Evolutionary conservation across 64 coral and sea anemone species (phyloP).

Genomic region (Trachythela sp.): DNA sequence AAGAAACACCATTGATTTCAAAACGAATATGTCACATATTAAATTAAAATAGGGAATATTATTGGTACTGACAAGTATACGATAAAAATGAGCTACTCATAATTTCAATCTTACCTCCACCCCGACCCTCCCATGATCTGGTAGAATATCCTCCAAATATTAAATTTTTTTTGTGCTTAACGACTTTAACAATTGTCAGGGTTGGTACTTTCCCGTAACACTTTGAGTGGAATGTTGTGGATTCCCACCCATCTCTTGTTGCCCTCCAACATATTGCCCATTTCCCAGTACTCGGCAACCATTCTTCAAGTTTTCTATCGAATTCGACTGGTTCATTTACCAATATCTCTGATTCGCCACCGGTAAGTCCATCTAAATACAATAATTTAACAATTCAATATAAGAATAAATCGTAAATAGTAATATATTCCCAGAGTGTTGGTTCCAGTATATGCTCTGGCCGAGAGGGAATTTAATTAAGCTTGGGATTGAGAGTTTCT

Average conservation of each 20-base stretch:
- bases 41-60: too few species aligned
- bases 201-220: neutral
- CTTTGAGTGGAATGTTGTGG: neutral
- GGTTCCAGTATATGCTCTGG: too few species aligned
- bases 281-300: neutral
- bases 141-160: neutral
- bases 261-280: neutral
- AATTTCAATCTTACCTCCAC: neutral
- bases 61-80: too few species aligned
- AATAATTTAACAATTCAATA: neutral
- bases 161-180: neutral
- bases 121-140: neutral
- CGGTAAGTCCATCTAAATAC: neutral
- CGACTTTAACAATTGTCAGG: neutral
- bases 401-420: too few species aligned
- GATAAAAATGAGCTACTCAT: too few species aligned
- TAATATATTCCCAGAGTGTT: too few species aligned
- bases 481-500: too few species aligned
- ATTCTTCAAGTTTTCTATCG: neutral
- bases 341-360: neutral
- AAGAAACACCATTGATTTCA: too few species aligned
- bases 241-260: neutral
- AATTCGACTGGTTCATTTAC: neutral
- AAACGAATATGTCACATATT: too few species aligned
- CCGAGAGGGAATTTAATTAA: too few species aligned